These are phyloP conservation scores for Amphipoea oculea DNA, from an alignment of 2,888 invertebrate genomes.

Conservation along the genomic window DNA sequence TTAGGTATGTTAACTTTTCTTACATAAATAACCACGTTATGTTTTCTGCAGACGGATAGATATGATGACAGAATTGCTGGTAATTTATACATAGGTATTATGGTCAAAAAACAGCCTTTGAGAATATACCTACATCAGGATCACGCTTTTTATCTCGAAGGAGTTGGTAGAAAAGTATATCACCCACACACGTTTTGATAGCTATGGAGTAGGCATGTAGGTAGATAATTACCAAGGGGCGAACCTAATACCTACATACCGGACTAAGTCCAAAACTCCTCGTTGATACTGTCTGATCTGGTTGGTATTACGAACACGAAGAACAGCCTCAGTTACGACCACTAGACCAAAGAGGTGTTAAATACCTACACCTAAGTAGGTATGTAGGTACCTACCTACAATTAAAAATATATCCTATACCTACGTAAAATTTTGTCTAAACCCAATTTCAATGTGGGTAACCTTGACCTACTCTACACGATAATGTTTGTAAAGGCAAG, in stretches of 20 bases:
- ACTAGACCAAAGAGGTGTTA: neutral
- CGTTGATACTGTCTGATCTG: neutral
- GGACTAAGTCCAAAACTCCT: neutral
- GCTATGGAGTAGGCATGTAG: too few relatives aligned
- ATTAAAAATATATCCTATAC: conserved; percentile 7
- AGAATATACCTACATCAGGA: neutral
- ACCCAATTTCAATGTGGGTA: neutral
- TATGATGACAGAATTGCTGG: neutral
- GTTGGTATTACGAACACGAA: neutral
- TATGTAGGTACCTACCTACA: neutral
- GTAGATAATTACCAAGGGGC: too few relatives aligned
- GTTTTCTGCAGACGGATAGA: neutral
- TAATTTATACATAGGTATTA: neutral
- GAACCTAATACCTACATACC: neutral
- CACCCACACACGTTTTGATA: neutral
- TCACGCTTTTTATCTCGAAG: neutral
- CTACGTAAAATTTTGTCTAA: neutral
- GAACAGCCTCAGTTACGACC: neutral
- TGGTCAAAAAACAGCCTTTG: neutral
- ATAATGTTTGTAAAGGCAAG: conserved; percentile 7
- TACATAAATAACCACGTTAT: neutral
- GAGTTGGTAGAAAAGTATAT: neutral
- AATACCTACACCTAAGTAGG: neutral
- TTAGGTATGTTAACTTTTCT: neutral
- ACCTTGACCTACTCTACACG: conserved; percentile 3